phyloP scores from a whole-genome alignment of 2,888 invertebrate genomes.

The Allacma fusca region DNA sequence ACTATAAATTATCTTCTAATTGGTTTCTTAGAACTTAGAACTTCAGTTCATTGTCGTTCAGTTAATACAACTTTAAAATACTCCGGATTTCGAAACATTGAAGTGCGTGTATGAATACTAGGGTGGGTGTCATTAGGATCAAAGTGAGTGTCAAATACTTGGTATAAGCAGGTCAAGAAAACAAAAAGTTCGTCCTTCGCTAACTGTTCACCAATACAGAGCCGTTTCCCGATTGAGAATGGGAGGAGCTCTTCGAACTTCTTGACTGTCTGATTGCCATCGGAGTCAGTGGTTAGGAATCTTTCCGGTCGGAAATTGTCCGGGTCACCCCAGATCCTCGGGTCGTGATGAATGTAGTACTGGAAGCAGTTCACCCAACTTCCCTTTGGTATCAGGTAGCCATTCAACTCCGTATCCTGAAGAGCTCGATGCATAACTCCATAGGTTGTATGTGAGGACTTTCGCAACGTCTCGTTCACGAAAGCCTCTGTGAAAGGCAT shows the following conservation, averaged over 20 bases:
- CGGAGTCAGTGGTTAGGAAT: not conserved
- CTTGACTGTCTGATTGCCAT: not conserved
- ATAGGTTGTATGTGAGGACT: not conserved
- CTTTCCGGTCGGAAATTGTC: not conserved
- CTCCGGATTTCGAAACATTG: not conserved
- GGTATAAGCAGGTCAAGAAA: conserved; percentile 1
- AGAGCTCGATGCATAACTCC: not conserved
- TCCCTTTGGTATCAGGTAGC: not conserved
- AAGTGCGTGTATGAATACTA: not conserved
- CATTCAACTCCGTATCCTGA: not conserved
- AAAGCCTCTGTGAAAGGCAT: not conserved
- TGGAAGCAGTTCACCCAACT: not conserved
- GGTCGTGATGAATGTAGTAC: conserved; percentile 1
- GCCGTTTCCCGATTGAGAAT: conserved; percentile 4
- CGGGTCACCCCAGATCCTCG: not conserved
- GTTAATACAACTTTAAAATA: not conserved
- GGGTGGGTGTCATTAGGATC: not conserved
- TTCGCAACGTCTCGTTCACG: not conserved
- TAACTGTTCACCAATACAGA: conserved; percentile 1
- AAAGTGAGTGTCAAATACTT: not conserved
- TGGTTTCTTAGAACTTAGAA: too few species aligned
- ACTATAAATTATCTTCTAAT: too few species aligned
- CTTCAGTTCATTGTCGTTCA: not conserved
- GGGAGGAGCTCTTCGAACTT: not conserved
- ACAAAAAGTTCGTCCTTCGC: conserved; percentile 11